phyloP scores from a whole-genome alignment of 2,113 vertebrate species.

The Ochotona princeps region DNA sequence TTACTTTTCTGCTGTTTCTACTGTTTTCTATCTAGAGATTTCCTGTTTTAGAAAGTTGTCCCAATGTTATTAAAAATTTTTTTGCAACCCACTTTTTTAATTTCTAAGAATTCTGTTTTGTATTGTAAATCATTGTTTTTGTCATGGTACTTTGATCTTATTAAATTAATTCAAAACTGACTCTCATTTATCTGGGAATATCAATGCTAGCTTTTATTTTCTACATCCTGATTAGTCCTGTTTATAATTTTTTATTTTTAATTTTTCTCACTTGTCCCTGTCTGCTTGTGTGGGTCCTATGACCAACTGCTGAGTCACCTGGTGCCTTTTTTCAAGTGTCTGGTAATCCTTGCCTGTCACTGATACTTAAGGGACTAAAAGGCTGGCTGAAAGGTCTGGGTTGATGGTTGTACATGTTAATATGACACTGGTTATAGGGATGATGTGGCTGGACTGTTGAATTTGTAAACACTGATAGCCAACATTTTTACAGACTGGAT shows the following conservation, averaged over 20 bases:
- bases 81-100: background rate
- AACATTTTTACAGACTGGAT: background rate
- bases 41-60: background rate
- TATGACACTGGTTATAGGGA: background rate
- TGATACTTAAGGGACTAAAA: background rate
- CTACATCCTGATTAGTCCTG: background rate
- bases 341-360: too few species aligned
- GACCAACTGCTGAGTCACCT: background rate
- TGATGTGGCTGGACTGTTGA: background rate
- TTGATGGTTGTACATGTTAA: background rate
- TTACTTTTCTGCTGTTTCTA: background rate
- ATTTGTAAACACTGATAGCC: background rate
- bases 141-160: background rate
- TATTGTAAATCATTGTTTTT: background rate
- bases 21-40: background rate
- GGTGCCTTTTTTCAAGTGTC: background rate
- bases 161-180: background rate
- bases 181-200: background rate
- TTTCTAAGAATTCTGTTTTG: background rate
- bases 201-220: background rate
- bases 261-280: background rate
- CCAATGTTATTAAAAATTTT: background rate
- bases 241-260: background rate
- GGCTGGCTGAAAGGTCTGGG: background rate
- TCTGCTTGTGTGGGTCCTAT: background rate